These are phyloP conservation scores for Oophaga sylvatica DNA, from an alignment of 2,797 vertebrate species.

Conservation along the genomic window DNA sequence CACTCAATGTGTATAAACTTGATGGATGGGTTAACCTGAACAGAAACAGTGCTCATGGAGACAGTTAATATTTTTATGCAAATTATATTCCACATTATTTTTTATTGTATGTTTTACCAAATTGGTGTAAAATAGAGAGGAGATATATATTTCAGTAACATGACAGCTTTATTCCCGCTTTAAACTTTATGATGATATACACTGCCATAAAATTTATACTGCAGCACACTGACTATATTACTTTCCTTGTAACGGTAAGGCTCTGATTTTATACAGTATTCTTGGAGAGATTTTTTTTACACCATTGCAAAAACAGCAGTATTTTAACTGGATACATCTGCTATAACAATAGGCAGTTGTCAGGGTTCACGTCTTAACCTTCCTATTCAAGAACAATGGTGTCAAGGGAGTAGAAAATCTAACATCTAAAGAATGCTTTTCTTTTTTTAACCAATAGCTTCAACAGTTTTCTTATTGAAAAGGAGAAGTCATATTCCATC, in stretches of 20 bases:
- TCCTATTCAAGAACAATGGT: not conserved
- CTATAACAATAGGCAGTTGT: not conserved
- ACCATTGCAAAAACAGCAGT: not conserved
- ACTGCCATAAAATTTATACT: slow-evolving; percentile 47
- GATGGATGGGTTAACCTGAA: slow-evolving; percentile 29
- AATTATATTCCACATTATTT: slow-evolving; percentile 28
- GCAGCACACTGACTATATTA: slow-evolving; percentile 41
- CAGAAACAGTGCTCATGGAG: slow-evolving; percentile 22
- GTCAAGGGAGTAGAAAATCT: not conserved
- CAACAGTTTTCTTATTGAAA: not conserved
- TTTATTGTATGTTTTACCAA: slow-evolving; percentile 53
- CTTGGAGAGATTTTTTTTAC: slow-evolving; percentile 1
- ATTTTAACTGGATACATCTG: not conserved
- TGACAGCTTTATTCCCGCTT: slow-evolving; percentile 51
- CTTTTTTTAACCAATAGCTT: not conserved
- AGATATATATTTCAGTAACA: slow-evolving; percentile 34
- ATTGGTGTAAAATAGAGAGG: slow-evolving; percentile 36
- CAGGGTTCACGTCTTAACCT: not conserved
- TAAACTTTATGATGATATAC: slow-evolving; percentile 55
- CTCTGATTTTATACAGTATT: not conserved
- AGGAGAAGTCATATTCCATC: too few species aligned
- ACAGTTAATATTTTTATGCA: slow-evolving; percentile 42
- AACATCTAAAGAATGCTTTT: not conserved
- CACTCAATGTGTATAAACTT: not conserved
- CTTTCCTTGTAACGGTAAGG: slow-evolving; percentile 24